Percentiles rank a stretch among this genome's conserved stretches.
phyloP scores from a whole-genome alignment of 1,140 invertebrate genomes.

The Heterodera schachtii region DNA sequence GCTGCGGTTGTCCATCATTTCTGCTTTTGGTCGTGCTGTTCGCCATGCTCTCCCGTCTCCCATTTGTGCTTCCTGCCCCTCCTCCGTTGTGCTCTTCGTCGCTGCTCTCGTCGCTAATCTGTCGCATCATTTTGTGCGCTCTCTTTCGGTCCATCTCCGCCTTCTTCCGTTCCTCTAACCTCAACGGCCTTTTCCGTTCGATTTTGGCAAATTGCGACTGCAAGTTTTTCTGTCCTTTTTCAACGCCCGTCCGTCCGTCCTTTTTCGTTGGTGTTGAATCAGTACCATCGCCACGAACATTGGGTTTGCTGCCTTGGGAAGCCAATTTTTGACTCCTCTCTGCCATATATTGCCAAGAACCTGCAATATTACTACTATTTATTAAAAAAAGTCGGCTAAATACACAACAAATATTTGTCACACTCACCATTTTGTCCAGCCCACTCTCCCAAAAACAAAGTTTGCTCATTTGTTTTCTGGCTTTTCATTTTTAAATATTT shows the following conservation, averaged over 20 bases:
- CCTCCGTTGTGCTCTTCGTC: conserved; percentile 19
- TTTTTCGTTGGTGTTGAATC: neutral
- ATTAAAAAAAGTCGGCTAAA: neutral
- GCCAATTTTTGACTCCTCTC: conserved; percentile 20
- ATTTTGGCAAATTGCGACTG: conserved; percentile 5
- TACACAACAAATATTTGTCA: neutral
- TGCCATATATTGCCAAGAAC: conserved; percentile 47
- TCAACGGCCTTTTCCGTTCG: conserved; percentile 35
- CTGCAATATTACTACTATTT: conserved; percentile 17
- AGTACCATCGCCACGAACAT: neutral
- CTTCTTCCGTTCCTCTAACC: conserved; percentile 40
- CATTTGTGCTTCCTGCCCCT: neutral
- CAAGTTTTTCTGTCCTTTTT: neutral
- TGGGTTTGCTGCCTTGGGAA: conserved; percentile 5
- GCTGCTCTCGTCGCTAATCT: conserved; percentile 43
- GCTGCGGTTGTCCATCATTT: neutral
- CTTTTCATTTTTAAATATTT: neutral
- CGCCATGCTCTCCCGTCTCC: neutral
- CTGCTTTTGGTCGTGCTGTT: conserved; percentile 3
- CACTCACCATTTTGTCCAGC: neutral
- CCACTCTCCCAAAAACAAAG: neutral
- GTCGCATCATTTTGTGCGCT: conserved; percentile 42
- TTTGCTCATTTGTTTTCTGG: neutral
- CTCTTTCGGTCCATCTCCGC: conserved; percentile 43
- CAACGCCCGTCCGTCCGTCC: neutral